A percentile compares a stretch with the other conserved stretches of the same genome.
Conservation (phyloP, 1,140 invertebrate species). For the Bicyclus anynana region DNA sequence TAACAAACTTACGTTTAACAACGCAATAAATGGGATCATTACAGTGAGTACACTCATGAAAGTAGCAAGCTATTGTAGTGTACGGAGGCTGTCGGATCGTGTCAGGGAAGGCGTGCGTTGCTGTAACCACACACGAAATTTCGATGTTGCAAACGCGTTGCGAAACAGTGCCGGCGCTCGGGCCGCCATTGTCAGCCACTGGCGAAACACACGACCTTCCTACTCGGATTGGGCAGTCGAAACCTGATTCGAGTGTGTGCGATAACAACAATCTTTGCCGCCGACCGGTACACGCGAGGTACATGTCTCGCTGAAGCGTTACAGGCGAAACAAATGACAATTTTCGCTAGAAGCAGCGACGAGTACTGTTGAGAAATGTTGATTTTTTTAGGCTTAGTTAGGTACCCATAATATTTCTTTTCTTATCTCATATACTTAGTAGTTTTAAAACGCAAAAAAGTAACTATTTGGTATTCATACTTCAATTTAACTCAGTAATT, state of each 20-base stretch:
- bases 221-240: conserved; percentile 59
- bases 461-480: too few relatives aligned
- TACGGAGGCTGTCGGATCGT: conserved; percentile 16
- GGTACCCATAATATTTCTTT: too few relatives aligned
- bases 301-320: too few relatives aligned
- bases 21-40: neutral
- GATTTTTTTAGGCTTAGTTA: too few relatives aligned
- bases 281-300: too few relatives aligned
- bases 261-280: neutral
- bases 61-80: conserved; percentile 9
- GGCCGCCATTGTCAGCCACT: conserved; percentile 62
- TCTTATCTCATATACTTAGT: too few relatives aligned
- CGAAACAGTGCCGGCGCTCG: conserved; percentile 49
- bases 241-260: conserved; percentile 50
- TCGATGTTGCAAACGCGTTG: conserved; percentile 66
- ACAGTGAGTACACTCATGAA: neutral
- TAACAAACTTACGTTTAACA: too few relatives aligned
- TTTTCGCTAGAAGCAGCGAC: too few relatives aligned
- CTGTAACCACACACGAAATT: conserved; percentile 62
- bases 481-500: too few relatives aligned
- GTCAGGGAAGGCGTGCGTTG: conserved; percentile 18
- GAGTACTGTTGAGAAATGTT: too few relatives aligned
- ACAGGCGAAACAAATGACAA: too few relatives aligned
- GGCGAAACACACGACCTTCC: conserved; percentile 69
- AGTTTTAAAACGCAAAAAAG: too few relatives aligned